A percentile compares a stretch with the other conserved stretches of the same genome.
Conservation (phyloP, 2,797 vertebrate genomes). For the Arremon brunneinucha region DNA sequence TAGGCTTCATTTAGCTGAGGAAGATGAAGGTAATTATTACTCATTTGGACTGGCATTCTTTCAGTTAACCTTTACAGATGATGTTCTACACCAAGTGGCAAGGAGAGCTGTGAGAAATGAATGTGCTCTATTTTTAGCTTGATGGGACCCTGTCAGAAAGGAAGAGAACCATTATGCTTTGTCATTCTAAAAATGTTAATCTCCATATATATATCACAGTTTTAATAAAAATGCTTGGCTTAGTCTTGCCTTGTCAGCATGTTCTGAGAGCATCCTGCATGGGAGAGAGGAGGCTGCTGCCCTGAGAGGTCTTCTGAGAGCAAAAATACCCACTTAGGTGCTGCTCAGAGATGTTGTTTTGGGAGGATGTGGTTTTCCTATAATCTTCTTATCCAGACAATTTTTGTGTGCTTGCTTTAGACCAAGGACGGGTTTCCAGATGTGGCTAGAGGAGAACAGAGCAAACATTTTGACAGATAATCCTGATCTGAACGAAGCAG, state of each 20-base stretch:
- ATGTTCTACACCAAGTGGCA: background rate
- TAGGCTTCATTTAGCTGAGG: slow-evolving; percentile 1
- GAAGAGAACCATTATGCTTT: background rate
- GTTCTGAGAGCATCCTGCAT: background rate
- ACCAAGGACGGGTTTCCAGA: slow-evolving; percentile 91
- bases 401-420: slow-evolving; percentile 70
- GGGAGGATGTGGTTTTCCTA: background rate
- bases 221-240: slow-evolving; percentile 11
- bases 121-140: background rate
- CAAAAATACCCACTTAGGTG: background rate
- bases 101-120: background rate
- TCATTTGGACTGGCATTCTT: slow-evolving; percentile 25
- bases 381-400: background rate
- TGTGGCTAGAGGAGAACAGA: slow-evolving; percentile 93
- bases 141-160: slow-evolving; percentile 16
- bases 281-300: background rate
- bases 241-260: slow-evolving; percentile 9
- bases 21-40: slow-evolving; percentile 2
- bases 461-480: slow-evolving; percentile 82
- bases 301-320: background rate
- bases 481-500: slow-evolving; percentile 87
- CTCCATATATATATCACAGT: background rate
- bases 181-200: slow-evolving; percentile 8
- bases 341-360: background rate
- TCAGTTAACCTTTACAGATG: slow-evolving; percentile 14